phyloP scores from a whole-genome alignment of 2,797 vertebrate species.

The Pangasius larnaudii region DNA sequence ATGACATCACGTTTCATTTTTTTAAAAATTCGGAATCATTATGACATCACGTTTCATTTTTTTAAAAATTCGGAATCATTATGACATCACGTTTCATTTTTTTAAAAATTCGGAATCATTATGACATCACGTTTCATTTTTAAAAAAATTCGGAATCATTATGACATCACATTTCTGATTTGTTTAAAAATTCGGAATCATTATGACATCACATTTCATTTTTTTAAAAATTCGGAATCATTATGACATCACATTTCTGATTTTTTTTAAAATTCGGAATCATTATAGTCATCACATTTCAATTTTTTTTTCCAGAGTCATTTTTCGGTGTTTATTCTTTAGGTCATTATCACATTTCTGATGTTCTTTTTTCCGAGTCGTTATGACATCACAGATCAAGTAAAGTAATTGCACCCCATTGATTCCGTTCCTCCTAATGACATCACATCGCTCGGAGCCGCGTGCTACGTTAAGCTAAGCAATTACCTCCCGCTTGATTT shows the following conservation, averaged over 20 bases:
- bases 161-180: not conserved
- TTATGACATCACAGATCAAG: constrained; percentile 45
- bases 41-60: not conserved
- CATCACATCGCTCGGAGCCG: constrained; percentile 49
- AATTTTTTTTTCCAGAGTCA: not conserved
- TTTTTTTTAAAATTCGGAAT: too few relatives aligned
- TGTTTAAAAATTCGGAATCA: not conserved
- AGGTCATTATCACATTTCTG: not conserved
- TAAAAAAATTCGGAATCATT: not conserved
- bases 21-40: not conserved
- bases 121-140: not conserved
- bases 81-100: not conserved
- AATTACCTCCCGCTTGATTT: constrained; percentile 57
- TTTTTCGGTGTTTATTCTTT: not conserved
- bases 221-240: not conserved
- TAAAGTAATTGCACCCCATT: not conserved
- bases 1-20: not conserved
- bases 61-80: not conserved
- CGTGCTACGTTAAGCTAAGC: constrained; percentile 52
- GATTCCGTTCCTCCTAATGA: constrained; percentile 48
- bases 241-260: not conserved
- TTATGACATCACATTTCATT: too few relatives aligned
- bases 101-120: not conserved
- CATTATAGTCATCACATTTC: constrained; percentile 1
- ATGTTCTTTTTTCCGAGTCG: not conserved